These are phyloP conservation scores for Dicyrtomina minuta DNA, from an alignment of 2,888 invertebrate species.

Conservation along the genomic window DNA sequence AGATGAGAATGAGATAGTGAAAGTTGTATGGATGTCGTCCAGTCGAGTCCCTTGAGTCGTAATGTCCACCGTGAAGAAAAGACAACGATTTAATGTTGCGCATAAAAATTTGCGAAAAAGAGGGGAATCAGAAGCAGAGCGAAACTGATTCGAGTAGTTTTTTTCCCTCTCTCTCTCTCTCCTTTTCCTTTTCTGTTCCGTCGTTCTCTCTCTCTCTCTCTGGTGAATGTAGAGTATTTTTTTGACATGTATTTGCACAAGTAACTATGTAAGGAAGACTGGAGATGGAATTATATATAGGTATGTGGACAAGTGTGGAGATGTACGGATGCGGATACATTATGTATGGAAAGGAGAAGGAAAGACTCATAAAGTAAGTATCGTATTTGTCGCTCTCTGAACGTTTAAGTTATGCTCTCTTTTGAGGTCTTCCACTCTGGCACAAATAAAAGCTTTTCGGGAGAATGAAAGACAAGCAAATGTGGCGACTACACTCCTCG, in stretches of 20 bases:
- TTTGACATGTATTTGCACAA: no score
- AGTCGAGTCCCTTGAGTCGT: not conserved
- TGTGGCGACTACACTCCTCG: constrained; percentile 1
- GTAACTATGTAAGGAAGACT: no score
- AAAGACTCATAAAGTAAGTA: constrained; percentile 31
- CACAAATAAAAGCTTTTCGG: constrained; percentile 19
- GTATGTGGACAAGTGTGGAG: no score
- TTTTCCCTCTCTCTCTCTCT: not conserved
- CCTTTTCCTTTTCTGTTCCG: no score
- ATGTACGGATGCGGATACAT: no score
- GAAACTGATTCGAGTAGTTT: no score
- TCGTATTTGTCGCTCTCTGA: constrained; percentile 23
- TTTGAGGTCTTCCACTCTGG: not conserved
- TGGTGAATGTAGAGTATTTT: not conserved
- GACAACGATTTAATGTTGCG: constrained; percentile 26
- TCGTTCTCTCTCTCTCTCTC: constrained; percentile 3
- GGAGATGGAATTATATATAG: no score
- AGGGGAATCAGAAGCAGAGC: constrained; percentile 1
- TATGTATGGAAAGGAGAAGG: constrained; percentile 3
- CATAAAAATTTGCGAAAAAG: constrained; percentile 31
- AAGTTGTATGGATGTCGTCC: no score
- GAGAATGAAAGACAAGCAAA: constrained; percentile 6
- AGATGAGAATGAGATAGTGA: no score
- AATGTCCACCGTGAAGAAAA: constrained; percentile 21
- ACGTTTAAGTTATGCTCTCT: not conserved